Conservation (phyloP, 2,888 invertebrate genomes). For the Troides helena region DNA sequence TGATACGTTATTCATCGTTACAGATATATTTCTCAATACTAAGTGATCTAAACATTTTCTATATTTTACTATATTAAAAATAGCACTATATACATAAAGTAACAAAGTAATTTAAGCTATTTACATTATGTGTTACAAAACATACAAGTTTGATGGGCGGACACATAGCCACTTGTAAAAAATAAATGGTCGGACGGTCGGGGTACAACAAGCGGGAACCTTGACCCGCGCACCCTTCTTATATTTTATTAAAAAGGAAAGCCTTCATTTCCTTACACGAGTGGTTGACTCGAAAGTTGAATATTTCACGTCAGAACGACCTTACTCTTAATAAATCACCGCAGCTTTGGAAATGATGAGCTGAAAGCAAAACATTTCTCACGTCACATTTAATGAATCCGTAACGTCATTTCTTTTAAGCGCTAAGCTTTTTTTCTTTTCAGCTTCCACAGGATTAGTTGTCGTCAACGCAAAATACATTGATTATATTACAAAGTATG, state of each 20-base stretch:
- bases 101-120: background rate
- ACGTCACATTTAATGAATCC: constrained; percentile 4
- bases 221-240: constrained; percentile 22
- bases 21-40: too few relatives aligned
- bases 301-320: constrained; percentile 18
- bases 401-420: constrained; percentile 12
- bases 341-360: constrained; percentile 16
- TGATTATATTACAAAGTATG: background rate
- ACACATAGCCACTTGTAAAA: constrained; percentile 1
- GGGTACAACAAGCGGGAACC: constrained; percentile 15
- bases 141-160: background rate
- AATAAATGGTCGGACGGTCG: background rate
- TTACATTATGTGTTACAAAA: background rate
- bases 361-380: constrained; percentile 18
- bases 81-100: background rate
- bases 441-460: background rate
- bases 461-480: background rate
- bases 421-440: background rate
- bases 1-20: too few relatives aligned
- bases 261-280: constrained; percentile 26
- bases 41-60: too few relatives aligned
- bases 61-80: too few relatives aligned
- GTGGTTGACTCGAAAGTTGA: constrained; percentile 26
- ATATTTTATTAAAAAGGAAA: constrained; percentile 24
- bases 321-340: constrained; percentile 24